phyloP scores from a whole-genome alignment of 2,113 vertebrate species.

The Platysternon megacephalum region DNA sequence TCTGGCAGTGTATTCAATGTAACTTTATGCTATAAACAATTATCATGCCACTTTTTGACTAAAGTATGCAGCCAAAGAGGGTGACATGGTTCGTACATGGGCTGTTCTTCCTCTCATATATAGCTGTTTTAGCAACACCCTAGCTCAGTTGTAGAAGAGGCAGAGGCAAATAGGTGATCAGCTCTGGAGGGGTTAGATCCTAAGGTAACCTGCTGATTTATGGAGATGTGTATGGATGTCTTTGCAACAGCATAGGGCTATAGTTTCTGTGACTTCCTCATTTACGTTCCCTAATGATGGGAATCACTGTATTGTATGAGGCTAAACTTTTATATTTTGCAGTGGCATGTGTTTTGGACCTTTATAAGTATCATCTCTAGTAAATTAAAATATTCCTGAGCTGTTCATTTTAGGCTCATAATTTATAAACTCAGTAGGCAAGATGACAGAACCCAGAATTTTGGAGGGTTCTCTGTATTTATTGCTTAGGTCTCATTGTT shows the following conservation, averaged over 20 bases:
- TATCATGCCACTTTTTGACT: neutral
- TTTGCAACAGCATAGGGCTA: neutral
- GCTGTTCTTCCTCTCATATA: neutral
- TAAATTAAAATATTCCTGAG: neutral
- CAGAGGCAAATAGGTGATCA: neutral
- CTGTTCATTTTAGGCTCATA: neutral
- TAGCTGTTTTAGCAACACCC: neutral
- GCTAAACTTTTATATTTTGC: neutral
- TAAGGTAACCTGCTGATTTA: neutral
- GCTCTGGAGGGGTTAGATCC: neutral
- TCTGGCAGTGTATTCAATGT: fast-evolving
- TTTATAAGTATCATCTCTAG: neutral
- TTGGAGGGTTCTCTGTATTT: neutral
- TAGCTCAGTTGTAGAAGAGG: neutral
- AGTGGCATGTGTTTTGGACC: neutral
- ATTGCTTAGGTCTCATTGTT: neutral
- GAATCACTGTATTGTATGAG: neutral
- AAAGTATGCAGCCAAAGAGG: neutral
- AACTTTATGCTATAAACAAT: neutral
- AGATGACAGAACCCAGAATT: neutral
- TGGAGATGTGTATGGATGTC: neutral
- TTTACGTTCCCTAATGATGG: neutral
- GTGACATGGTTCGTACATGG: neutral
- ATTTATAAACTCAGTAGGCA: neutral
- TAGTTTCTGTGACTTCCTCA: neutral